These are phyloP conservation scores for Amphibalanus amphitrite DNA, from an alignment of 1,140 invertebrate genomes.

Conservation along the genomic window DNA sequence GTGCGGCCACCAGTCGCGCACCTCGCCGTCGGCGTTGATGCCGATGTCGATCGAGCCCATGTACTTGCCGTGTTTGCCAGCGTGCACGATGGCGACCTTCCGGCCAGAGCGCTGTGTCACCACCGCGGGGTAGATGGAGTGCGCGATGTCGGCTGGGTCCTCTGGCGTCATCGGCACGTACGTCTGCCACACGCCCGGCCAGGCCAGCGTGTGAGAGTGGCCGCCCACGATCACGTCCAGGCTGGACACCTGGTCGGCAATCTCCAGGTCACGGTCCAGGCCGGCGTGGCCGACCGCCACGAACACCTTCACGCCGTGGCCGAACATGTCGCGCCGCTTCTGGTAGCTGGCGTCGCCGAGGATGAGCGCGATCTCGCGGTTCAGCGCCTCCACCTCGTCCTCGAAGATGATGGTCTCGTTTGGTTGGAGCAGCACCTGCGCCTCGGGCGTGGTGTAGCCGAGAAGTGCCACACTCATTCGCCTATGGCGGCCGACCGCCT, in stretches of 20 bases:
- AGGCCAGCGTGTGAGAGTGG: constrained; percentile 71
- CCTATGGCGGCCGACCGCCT: too few species aligned
- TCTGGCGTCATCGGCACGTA: too few species aligned
- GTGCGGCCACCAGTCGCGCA: constrained; percentile 46
- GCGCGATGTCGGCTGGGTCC: constrained; percentile 42
- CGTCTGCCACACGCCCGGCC: too few species aligned
- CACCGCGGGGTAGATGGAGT: constrained; percentile 55
- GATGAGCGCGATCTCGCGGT: too few species aligned
- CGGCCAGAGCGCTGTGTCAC: constrained; percentile 47
- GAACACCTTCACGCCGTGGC: too few species aligned
- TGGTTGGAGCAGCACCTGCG: too few species aligned
- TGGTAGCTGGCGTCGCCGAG: too few species aligned
- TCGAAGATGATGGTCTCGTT: too few species aligned
- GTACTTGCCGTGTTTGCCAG: constrained; percentile 78
- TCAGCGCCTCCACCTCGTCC: too few species aligned
- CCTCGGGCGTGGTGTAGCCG: too few species aligned
- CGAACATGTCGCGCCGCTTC: too few species aligned
- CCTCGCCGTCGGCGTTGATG: constrained; percentile 52
- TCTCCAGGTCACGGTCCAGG: constrained; percentile 48
- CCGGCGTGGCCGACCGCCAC: constrained; percentile 73
- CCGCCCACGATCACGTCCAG: constrained; percentile 74
- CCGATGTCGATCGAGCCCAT: constrained; percentile 51
- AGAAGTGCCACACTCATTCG: too few species aligned
- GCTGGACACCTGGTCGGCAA: constrained; percentile 55
- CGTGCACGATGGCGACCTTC: constrained; percentile 65